These are phyloP conservation scores for Eublepharis macularius DNA, from an alignment of 2,113 vertebrate species.

Conservation along the genomic window DNA sequence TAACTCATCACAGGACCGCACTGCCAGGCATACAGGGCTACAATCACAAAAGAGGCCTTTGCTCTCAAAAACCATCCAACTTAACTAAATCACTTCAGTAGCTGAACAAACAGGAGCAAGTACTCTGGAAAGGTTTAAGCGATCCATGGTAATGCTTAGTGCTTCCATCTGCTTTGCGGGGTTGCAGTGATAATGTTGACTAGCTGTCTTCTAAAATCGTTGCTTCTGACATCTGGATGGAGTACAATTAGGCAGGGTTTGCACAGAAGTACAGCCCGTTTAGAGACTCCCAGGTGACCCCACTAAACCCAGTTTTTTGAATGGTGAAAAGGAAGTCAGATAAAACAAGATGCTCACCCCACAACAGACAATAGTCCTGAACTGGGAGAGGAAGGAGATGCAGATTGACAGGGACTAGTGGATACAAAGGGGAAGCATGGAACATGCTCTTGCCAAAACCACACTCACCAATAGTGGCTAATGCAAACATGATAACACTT, in stretches of 20 bases:
- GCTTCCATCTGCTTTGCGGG: neutral
- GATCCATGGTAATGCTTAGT: neutral
- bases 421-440: neutral
- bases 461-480: neutral
- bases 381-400: neutral
- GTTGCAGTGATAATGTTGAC: neutral
- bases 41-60: neutral
- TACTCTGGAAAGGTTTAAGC: neutral
- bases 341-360: neutral
- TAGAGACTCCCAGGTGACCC: neutral
- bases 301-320: neutral
- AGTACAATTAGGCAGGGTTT: neutral
- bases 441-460: neutral
- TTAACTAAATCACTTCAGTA: neutral
- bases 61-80: neutral
- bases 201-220: neutral
- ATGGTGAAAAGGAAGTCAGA: neutral
- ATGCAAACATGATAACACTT: neutral
- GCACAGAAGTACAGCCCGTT: neutral
- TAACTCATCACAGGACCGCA: too few species aligned
- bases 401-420: neutral
- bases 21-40: neutral
- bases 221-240: neutral
- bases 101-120: too few species aligned
- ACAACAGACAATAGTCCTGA: neutral